Evolutionary conservation across 2,113 vertebrate genomes (phyloP), one percentile per base, ranked within the genome.

Genomic region (Perca schrenkii): DNA sequence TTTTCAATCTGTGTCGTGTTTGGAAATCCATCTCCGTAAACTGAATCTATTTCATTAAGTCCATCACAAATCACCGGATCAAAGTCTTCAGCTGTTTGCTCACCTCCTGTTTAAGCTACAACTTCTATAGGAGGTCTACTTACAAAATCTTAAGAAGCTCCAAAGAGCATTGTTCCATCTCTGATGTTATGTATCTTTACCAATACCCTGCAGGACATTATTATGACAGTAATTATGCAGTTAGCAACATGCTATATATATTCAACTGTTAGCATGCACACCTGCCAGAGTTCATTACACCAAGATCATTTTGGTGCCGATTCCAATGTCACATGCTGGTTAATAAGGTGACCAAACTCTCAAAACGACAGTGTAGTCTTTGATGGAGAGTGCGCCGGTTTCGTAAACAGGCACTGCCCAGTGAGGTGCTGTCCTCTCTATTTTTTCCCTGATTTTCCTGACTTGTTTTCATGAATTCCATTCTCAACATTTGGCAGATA

Each of bases 401-500:
- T 80, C 14, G 5, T 16, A 60, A 69, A 84, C 85, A 43, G 66
- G 63, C 73, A 19, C 25, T 4, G 2, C 68, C 65, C 50, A 1
- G 77, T 15, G 57, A 54, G 64, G 67, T 36, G 56, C 61, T 69
- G 19, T 56, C 1, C 57, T 53, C 34, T 60, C 60, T 74, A 34
- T 34, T 34, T 67, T 43, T 57, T 86, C 84, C 84, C 87, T 91
- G 86, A 87, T 85, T 74, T 84, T 54, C 79, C 46, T 53, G 54
- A 86, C 65, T 71, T 31, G 56, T 80, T 71, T 84, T 62, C 57
- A 85, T 77, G 77, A 80, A 86, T 71, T 60, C 69, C 61, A 43
- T 71, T 84, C 76, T 77, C 60, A 65, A 69, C 82, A 89, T 92
- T 94, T 93, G 91, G 93, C 89, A 90, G 76, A 88, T 58, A 87